phyloP scores from a whole-genome alignment of 2,797 vertebrate genomes.

The Sebastes nivosus region DNA sequence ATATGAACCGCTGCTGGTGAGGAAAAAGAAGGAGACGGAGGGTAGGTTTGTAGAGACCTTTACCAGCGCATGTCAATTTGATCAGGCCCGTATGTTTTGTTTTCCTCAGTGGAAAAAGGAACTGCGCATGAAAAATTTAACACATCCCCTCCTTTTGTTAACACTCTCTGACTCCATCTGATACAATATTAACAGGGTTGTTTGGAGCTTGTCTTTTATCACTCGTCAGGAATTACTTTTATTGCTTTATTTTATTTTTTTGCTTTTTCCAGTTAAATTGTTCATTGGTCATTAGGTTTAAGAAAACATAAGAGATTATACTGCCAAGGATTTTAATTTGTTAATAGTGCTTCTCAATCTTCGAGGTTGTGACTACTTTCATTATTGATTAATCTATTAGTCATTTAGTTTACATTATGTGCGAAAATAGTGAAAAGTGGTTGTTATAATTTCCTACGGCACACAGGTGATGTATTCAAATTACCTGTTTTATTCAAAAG shows the following conservation, averaged over 20 bases:
- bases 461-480: neutral
- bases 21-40: slow-evolving; percentile 1
- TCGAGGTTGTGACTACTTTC: neutral
- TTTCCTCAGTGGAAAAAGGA: slow-evolving; percentile 55
- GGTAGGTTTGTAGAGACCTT: slow-evolving; percentile 45
- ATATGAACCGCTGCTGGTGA: slow-evolving; percentile 27
- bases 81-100: slow-evolving; percentile 55
- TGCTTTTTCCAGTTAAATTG: slow-evolving; percentile 13
- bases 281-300: slow-evolving; percentile 1
- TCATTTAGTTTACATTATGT: neutral
- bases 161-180: slow-evolving; percentile 52
- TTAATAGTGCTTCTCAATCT: neutral
- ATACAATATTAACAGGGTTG: slow-evolving; percentile 63
- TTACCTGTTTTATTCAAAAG: neutral
- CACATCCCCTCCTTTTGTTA: slow-evolving; percentile 55
- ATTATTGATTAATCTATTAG: neutral
- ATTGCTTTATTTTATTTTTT: neutral
- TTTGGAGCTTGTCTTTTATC: slow-evolving; percentile 51
- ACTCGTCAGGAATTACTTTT: neutral
- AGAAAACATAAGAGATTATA: neutral
- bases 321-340: neutral
- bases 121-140: slow-evolving; percentile 68
- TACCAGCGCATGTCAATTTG: slow-evolving; percentile 54
- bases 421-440: neutral
- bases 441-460: neutral